Conservation (phyloP, 1,140 invertebrate species). For the Globodera rostochiensis region DNA sequence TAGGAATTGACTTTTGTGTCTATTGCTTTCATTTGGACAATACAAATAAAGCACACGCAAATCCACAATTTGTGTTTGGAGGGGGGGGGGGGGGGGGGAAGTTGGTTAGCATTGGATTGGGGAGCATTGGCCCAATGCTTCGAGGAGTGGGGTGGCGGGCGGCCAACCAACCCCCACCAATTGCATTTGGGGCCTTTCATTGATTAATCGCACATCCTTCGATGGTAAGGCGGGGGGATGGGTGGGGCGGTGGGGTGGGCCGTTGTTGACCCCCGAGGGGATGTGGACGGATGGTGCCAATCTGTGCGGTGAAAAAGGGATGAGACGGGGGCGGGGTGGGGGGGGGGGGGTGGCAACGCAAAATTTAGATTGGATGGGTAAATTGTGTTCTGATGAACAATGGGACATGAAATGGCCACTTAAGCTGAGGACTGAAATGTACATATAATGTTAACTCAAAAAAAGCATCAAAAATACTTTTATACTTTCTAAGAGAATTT, state of each 20-base stretch:
- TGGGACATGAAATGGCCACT: neutral
- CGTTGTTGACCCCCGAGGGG: neutral
- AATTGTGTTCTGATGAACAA: neutral
- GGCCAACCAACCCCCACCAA: neutral
- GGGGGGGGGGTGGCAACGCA: no score
- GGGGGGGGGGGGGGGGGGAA: neutral
- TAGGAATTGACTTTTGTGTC: neutral
- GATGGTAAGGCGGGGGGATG: neutral
- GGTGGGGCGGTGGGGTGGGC: no score
- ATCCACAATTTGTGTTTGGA: neutral
- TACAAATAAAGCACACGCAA: neutral
- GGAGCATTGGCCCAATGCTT: neutral
- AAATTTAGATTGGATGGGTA: no score
- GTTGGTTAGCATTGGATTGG: neutral
- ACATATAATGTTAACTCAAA: neutral
- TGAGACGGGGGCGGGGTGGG: neutral
- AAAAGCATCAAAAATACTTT: neutral
- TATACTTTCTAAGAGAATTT: no score
- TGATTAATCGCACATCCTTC: conserved; percentile 8
- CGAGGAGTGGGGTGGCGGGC: neutral
- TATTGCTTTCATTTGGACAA: no score
- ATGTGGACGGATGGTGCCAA: neutral
- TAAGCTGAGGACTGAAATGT: neutral
- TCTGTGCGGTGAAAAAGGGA: neutral
- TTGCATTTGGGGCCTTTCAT: conserved; percentile 8